A percentile compares a stretch with the other conserved stretches of the same genome.
phyloP scores from a whole-genome alignment of 1,140 invertebrate species.

The Macrotrachela quadricornifera region DNA sequence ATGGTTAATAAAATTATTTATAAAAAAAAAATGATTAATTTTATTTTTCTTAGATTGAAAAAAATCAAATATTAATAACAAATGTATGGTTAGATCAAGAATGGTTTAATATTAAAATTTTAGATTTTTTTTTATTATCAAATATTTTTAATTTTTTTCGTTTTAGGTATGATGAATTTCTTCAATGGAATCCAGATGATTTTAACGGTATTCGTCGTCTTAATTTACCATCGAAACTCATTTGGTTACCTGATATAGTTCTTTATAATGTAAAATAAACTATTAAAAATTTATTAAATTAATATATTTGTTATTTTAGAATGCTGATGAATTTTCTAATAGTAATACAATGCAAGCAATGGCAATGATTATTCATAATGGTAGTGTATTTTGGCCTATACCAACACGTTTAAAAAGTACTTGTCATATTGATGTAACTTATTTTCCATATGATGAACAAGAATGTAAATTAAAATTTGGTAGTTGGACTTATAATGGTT shows the following conservation, averaged over 20 bases:
- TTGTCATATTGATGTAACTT: conserved; percentile 82
- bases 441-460: conserved; percentile 86
- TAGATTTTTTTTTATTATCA: background rate
- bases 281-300: conserved; percentile 1
- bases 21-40: no score
- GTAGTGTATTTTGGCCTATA: conserved; percentile 85
- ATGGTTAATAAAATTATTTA: conserved; percentile 11
- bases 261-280: conserved; percentile 48
- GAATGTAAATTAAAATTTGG: conserved; percentile 88
- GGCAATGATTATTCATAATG: conserved; percentile 47
- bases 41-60: conserved; percentile 42
- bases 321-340: conserved; percentile 4
- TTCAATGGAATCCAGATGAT: conserved; percentile 75
- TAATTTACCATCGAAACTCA: conserved; percentile 42
- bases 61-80: conserved; percentile 40
- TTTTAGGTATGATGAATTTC: conserved; percentile 70
- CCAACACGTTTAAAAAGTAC: conserved; percentile 89
- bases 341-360: conserved; percentile 24
- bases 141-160: background rate
- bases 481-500: conserved; percentile 85
- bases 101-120: conserved; percentile 10
- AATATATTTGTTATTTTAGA: conserved; percentile 9
- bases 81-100: conserved; percentile 42
- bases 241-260: conserved; percentile 86
- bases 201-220: conserved; percentile 65